A percentile compares a stretch with the other conserved stretches of the same genome.
phyloP scores from a whole-genome alignment of 1,140 invertebrate species.

The Leptinotarsa undecemlineata region DNA sequence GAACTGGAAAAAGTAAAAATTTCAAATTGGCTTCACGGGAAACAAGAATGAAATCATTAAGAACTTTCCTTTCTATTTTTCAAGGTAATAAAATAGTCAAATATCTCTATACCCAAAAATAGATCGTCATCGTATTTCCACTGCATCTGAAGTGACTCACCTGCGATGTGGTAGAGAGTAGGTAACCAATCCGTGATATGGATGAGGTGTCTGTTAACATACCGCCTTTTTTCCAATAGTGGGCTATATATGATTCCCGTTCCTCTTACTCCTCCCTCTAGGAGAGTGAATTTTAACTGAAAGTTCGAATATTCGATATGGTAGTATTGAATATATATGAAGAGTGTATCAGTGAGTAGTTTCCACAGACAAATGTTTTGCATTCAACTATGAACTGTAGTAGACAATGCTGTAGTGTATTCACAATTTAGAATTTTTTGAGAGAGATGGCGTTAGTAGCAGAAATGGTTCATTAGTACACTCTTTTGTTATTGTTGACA shows the following conservation, averaged over 20 bases:
- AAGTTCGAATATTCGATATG: conserved; percentile 20
- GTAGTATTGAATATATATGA: conserved; percentile 7
- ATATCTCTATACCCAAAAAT: no score
- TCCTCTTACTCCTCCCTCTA: conserved; percentile 86
- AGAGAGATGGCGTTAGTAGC: no score
- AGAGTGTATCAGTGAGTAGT: background rate
- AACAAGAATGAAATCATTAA: no score
- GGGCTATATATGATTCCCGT: conserved; percentile 69
- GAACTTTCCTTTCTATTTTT: no score
- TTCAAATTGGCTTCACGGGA: no score
- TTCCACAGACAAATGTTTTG: background rate
- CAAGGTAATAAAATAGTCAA: no score
- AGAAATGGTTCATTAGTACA: background rate
- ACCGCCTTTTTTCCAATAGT: conserved; percentile 57
- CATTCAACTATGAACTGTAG: no score
- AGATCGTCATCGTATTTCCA: no score
- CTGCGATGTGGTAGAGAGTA: conserved; percentile 72
- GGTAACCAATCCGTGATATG: conserved; percentile 90
- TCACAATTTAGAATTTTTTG: no score
- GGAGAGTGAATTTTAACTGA: conserved; percentile 69
- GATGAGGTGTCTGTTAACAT: conserved; percentile 68
- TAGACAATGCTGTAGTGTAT: no score
- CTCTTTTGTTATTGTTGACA: conserved; percentile 27
- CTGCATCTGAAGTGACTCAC: conserved; percentile 48
- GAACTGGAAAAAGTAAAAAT: no score